Evolutionary conservation across 2,113 vertebrate species (phyloP).

Genomic region (Ctenomys sociabilis): DNA sequence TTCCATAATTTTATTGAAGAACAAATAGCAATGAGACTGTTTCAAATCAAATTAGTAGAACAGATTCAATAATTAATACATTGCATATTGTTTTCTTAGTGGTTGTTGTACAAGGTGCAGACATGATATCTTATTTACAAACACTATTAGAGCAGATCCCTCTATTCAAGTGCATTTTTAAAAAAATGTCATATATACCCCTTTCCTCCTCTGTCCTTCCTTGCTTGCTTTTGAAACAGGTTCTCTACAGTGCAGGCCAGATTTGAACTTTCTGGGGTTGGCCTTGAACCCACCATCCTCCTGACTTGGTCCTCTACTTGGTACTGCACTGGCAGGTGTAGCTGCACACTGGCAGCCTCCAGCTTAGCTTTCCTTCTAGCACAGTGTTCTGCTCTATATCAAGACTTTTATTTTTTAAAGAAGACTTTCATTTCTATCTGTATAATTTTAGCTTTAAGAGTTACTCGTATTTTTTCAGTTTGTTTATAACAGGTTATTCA

Average conservation of each 20-base stretch:
- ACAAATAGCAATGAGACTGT: too few relatives aligned
- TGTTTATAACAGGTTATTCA: neutral
- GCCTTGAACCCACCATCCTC: neutral
- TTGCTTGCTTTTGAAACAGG: neutral
- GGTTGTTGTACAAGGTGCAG: too few relatives aligned
- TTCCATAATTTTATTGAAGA: too few relatives aligned
- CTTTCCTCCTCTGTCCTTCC: fast-evolving
- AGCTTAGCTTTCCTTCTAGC: neutral
- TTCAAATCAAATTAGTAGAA: too few relatives aligned
- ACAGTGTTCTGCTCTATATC: neutral
- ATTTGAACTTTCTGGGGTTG: neutral
- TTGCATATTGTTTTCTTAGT: too few relatives aligned
- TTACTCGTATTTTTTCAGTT: neutral
- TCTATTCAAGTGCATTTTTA: too few relatives aligned
- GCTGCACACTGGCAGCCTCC: neutral
- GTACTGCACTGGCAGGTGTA: too few relatives aligned
- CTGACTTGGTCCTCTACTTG: neutral
- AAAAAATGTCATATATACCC: neutral
- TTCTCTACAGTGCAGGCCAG: neutral
- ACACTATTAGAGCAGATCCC: too few relatives aligned
- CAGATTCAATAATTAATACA: too few relatives aligned
- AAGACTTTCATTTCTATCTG: too few relatives aligned
- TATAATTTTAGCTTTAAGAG: neutral
- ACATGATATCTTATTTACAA: too few relatives aligned
- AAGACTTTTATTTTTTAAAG: neutral